These are phyloP conservation scores for Lophius americanus DNA, from an alignment of 2,797 vertebrate genomes.

Conservation along the genomic window DNA sequence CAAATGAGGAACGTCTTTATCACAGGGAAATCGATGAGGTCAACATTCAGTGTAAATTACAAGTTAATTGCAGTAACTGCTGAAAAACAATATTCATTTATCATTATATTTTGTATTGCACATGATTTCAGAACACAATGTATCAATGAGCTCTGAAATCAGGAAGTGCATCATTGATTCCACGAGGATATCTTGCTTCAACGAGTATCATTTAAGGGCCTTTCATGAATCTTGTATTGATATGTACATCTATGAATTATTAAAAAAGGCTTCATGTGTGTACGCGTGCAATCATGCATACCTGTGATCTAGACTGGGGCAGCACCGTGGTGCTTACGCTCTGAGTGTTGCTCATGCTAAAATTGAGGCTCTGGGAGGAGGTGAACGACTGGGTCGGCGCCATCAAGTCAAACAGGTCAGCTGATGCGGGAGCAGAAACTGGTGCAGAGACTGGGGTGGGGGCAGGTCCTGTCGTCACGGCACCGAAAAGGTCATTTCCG, in stretches of 20 bases:
- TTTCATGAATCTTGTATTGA: conserved; percentile 30
- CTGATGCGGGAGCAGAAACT: conserved; percentile 77
- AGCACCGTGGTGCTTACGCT: conserved; percentile 80
- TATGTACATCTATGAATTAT: conserved; percentile 54
- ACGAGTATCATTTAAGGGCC: conserved; percentile 22
- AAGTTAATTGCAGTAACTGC: no score
- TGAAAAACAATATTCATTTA: neutral
- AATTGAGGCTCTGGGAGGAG: conserved; percentile 94
- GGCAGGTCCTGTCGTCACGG: conserved; percentile 71
- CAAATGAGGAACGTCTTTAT: conserved; percentile 48
- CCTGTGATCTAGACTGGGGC: conserved; percentile 92
- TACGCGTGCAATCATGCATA: conserved; percentile 69
- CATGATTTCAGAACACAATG: neutral
- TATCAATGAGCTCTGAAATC: conserved; percentile 2
- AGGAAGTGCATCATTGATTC: conserved; percentile 1
- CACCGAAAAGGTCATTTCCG: conserved; percentile 82
- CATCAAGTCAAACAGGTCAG: conserved; percentile 94
- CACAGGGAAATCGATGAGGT: neutral
- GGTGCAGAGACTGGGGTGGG: conserved; percentile 64
- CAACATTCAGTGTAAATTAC: neutral
- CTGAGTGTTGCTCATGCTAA: conserved; percentile 89
- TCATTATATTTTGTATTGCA: neutral
- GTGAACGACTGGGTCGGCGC: conserved; percentile 86
- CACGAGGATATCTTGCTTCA: conserved; percentile 21
- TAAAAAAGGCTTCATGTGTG: conserved; percentile 22